Percentiles rank a stretch among this genome's conserved stretches.
phyloP scores from a whole-genome alignment of 2,113 vertebrate species.

The Gobiocypris rarus region DNA sequence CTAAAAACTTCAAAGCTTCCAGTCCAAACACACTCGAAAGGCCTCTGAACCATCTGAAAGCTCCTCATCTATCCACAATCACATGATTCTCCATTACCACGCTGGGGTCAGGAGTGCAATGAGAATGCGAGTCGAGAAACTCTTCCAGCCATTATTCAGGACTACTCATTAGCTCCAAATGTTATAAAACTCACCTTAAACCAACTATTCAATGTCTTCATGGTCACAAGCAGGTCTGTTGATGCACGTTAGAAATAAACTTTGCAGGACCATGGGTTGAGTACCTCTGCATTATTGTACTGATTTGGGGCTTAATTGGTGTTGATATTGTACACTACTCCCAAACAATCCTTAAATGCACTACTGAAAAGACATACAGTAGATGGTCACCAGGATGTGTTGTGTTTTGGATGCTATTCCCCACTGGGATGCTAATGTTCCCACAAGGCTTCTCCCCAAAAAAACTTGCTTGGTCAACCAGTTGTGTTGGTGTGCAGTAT shows the following conservation, averaged over 20 bases:
- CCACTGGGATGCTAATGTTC: neutral
- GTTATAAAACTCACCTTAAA: neutral
- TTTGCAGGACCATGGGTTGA: neutral
- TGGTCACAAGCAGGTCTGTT: neutral
- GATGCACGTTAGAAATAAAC: neutral
- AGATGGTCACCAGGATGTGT: neutral
- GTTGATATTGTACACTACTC: no score
- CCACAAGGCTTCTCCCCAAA: neutral
- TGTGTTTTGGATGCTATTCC: neutral
- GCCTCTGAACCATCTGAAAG: slow-evolving; percentile 29
- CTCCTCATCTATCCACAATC: slow-evolving; percentile 17
- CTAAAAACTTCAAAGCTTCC: slow-evolving; percentile 24
- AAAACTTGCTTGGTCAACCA: no score
- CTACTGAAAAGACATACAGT: no score
- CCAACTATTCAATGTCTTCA: neutral
- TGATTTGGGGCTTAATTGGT: neutral
- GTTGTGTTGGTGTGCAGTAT: no score
- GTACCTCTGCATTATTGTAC: neutral
- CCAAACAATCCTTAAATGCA: no score
- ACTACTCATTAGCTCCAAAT: neutral
- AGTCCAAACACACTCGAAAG: slow-evolving; percentile 29
- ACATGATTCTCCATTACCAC: slow-evolving; percentile 18
- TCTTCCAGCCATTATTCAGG: neutral
- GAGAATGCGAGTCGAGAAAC: neutral
- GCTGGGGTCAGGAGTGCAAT: neutral